Evolutionary conservation across 1,140 invertebrate genomes (phyloP).

Genomic region (Brachionus paranguensis): DNA sequence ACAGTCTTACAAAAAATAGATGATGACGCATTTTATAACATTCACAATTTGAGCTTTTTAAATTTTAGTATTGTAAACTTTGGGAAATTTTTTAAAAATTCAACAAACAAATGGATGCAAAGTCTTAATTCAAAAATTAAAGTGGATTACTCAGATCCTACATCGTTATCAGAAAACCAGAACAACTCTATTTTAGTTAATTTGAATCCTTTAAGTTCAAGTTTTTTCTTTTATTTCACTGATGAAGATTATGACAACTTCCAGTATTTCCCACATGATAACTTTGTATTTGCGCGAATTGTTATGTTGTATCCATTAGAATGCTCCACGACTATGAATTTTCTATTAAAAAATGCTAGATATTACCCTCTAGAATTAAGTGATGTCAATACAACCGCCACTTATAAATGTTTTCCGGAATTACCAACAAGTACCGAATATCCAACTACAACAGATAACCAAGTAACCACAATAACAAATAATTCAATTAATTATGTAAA

Average conservation of each 20-base stretch:
- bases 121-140: not conserved
- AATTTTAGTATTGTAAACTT: constrained; percentile 2
- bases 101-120: constrained; percentile 18
- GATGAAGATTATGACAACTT: not conserved
- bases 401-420: not conserved
- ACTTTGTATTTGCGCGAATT: not conserved
- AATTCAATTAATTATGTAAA: not conserved
- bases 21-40: not conserved
- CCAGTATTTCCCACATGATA: not conserved
- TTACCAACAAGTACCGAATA: not conserved
- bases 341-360: not conserved
- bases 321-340: not conserved
- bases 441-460: not conserved
- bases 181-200: not conserved
- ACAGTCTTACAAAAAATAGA: not conserved
- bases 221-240: not conserved
- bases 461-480: not conserved
- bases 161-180: not conserved
- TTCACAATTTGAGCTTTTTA: not conserved
- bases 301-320: not conserved
- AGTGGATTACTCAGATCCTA: not conserved
- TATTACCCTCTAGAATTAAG: not conserved
- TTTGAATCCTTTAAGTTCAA: not conserved
- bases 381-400: not conserved
- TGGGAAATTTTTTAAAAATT: not conserved